These are phyloP conservation scores for Saguinus midas DNA, from an alignment of 2,113 vertebrate species.

Conservation along the genomic window DNA sequence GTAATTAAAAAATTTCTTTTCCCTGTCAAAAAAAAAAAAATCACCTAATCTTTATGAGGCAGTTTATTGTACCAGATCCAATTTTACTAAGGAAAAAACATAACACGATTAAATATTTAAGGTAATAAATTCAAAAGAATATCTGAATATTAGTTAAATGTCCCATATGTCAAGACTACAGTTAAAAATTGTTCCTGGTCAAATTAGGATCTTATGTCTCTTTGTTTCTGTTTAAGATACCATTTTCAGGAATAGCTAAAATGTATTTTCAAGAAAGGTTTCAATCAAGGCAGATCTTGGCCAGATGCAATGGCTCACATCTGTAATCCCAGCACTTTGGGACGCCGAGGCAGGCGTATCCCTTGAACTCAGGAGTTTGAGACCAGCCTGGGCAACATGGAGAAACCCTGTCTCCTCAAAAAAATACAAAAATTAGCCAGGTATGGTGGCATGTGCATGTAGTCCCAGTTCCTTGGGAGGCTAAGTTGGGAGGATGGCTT, in stretches of 20 bases:
- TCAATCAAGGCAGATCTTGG: neutral
- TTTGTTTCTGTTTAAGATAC: neutral
- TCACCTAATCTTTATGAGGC: neutral
- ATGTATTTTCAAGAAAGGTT: neutral
- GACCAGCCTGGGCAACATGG: too few relatives aligned
- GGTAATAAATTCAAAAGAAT: neutral
- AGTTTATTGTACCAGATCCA: neutral
- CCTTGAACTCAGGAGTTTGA: too few relatives aligned
- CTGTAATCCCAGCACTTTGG: too few relatives aligned
- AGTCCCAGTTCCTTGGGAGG: too few relatives aligned
- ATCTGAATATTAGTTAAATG: neutral
- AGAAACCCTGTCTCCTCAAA: too few relatives aligned
- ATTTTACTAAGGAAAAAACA: neutral
- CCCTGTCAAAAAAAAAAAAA: too few relatives aligned
- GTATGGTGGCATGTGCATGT: too few relatives aligned
- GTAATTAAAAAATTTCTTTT: too few relatives aligned
- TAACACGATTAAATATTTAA: neutral
- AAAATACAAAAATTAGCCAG: too few relatives aligned
- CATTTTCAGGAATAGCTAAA: neutral
- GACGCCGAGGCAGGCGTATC: too few relatives aligned
- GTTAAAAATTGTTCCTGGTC: neutral
- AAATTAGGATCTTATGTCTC: neutral
- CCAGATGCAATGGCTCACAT: too few relatives aligned
- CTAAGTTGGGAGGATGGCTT: too few relatives aligned
- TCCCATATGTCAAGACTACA: neutral